Base-by-base conservation (phyloP, 2,113 vertebrate genomes). In the Cryptotis parvus region DNA sequence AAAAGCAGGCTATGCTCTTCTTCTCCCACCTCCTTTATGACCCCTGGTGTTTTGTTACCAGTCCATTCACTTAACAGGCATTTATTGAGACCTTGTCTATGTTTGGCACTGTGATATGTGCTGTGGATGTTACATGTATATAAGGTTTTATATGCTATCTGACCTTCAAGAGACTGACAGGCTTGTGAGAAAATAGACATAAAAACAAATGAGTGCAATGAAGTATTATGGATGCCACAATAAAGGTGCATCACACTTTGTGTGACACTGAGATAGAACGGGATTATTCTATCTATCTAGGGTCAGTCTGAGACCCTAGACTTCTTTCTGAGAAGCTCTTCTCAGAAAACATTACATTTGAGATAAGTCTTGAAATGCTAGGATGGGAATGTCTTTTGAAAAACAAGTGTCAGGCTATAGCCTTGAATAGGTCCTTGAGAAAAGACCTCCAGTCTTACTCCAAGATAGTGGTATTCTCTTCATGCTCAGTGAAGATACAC, bases 71-170 rank as follows among this genome's bases (percentile, higher is more conserved):
- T 92, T 94, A 94, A 49, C 1, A 94, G 79, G 63, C 94, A 90
- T 96, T 96, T 96, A 95, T 94, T 96, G 96, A 95, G 95, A 91
- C 79, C 79, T 94, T 95, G 88, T 94, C 93, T 96, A 70, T 96
- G 95, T 92, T 95, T 92, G 94, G 95, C 96, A 95, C 96, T 96
- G 96, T 94, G 94, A 94, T 95, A 96, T 95, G 94, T 94, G 75
- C 94, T 95, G 39, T 96, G 91, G 65, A 92, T 58, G 14, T 91
- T n/a, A n/a, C n/a, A n/a, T n/a, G n/a, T n/a, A n/a, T n/a, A n/a
- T n/a, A n/a, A n/a, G n/a, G n/a, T n/a, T n/a, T n/a, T n/a, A n/a
- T n/a, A n/a, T n/a, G n/a, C n/a, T n/a, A n/a, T n/a, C n/a, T n/a
- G 85, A 94, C 85, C 83, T 63, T 90, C 75, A 93, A 94, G 82